A percentile compares a stretch with the other conserved stretches of the same genome.
phyloP scores from a whole-genome alignment of 1,140 invertebrate genomes.

The Rhizoglyphus robini region DNA sequence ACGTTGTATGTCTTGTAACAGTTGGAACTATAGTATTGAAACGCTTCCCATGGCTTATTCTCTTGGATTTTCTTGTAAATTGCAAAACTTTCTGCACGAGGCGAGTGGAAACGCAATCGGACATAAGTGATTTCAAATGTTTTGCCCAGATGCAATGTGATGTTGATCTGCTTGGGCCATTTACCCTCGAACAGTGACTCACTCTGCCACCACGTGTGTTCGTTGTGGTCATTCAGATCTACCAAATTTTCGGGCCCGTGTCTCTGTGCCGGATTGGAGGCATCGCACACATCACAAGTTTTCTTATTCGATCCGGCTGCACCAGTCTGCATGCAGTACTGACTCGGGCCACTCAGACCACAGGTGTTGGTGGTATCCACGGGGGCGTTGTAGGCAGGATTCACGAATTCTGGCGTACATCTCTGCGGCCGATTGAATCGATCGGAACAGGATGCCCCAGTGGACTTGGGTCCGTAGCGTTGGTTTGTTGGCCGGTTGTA shows the following conservation, averaged over 20 bases:
- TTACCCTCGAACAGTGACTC: slow-evolving; percentile 89
- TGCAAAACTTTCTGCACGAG: slow-evolving; percentile 89
- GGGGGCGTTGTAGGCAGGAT: slow-evolving; percentile 71
- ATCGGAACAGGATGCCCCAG: slow-evolving; percentile 37
- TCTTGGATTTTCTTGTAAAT: slow-evolving; percentile 73
- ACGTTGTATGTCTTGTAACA: slow-evolving; percentile 78
- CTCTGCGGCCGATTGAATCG: slow-evolving; percentile 45
- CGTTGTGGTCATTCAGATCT: slow-evolving; percentile 73
- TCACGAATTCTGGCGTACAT: slow-evolving; percentile 90
- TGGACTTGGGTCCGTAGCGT: neutral
- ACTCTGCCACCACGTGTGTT: slow-evolving; percentile 96
- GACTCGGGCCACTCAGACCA: slow-evolving; percentile 51
- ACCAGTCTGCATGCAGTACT: slow-evolving; percentile 81
- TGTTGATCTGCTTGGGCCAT: slow-evolving; percentile 74
- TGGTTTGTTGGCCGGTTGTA: neutral
- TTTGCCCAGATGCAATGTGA: slow-evolving; percentile 85
- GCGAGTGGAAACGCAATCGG: slow-evolving; percentile 77
- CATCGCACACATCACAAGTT: slow-evolving; percentile 49
- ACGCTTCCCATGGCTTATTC: slow-evolving; percentile 74
- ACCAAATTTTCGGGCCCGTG: slow-evolving; percentile 70
- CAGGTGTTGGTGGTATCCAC: slow-evolving; percentile 94
- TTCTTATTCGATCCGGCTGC: slow-evolving; percentile 35
- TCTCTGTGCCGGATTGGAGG: slow-evolving; percentile 36
- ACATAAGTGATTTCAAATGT: slow-evolving; percentile 95
- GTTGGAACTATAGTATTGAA: slow-evolving; percentile 87